A percentile compares a stretch with the other conserved stretches of the same genome.
phyloP scores from a whole-genome alignment of 2,797 vertebrate species.

The Poecilia picta region DNA sequence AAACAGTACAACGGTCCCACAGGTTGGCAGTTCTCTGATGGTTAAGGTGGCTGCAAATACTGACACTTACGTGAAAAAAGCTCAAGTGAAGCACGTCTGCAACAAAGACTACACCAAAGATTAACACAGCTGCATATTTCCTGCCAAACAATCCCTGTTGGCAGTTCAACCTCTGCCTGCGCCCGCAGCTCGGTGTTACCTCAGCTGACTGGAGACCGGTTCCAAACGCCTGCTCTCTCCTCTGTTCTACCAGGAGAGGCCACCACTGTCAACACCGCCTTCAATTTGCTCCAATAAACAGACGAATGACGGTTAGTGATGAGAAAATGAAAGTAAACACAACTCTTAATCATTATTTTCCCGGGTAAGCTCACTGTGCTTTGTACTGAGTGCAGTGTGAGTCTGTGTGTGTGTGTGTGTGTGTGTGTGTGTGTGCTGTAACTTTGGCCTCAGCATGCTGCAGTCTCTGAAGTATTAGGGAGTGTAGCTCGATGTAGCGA shows the following conservation, averaged over 20 bases:
- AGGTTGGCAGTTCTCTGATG: conserved; percentile 9
- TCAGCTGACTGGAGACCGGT: conserved; percentile 37
- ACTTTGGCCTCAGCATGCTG: conserved; percentile 68
- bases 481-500: conserved; percentile 51
- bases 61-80: conserved; percentile 24
- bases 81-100: conserved; percentile 3
- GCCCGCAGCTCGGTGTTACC: conserved; percentile 21
- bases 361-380: conserved; percentile 25
- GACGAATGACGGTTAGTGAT: conserved; percentile 3
- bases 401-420: conserved; percentile 3
- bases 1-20: conserved; percentile 1
- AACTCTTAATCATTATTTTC: conserved; percentile 27
- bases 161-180: conserved; percentile 12
- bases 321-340: conserved; percentile 19
- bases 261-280: conserved; percentile 1
- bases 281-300: conserved; percentile 1
- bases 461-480: conserved; percentile 52
- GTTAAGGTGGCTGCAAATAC: conserved; percentile 32
- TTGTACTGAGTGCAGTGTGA: conserved; percentile 11
- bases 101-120: conserved; percentile 14
- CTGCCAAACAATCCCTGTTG: conserved; percentile 13
- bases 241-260: conserved; percentile 18
- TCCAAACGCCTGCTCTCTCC: conserved; percentile 29
- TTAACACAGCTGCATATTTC: conserved; percentile 35
- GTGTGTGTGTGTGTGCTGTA: conserved; percentile 30